phyloP scores from a whole-genome alignment of 1,140 invertebrate genomes.

The Drosophila lowei region DNA sequence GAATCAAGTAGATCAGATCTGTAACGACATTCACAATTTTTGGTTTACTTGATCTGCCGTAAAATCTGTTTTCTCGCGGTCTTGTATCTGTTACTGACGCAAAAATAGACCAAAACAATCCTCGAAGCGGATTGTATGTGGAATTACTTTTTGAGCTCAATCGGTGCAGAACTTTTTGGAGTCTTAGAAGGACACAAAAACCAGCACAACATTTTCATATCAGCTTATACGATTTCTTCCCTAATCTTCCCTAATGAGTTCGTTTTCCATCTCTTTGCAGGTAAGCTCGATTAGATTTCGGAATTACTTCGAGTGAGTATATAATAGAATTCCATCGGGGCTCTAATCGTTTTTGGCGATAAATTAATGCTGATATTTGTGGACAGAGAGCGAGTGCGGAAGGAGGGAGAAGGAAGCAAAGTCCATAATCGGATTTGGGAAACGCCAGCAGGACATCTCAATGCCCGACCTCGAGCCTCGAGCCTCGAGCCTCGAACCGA shows the following conservation, averaged over 20 bases:
- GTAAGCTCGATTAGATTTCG: slow-evolving; percentile 66
- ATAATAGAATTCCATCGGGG: slow-evolving; percentile 8
- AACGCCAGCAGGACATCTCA: slow-evolving; percentile 77
- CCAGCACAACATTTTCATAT: not conserved
- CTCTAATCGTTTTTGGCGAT: slow-evolving; percentile 72
- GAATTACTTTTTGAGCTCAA: too few species aligned
- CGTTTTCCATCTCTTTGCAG: slow-evolving; percentile 44
- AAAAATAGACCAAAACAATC: too few species aligned
- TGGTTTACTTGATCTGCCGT: too few species aligned
- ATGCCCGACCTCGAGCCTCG: slow-evolving; percentile 55
- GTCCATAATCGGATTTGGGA: slow-evolving; percentile 73
- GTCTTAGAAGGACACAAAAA: not conserved
- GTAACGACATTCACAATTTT: too few species aligned
- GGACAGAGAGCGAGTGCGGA: slow-evolving; percentile 24
- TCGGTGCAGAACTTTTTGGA: too few species aligned
- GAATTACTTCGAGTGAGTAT: slow-evolving; percentile 27
- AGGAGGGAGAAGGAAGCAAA: slow-evolving; percentile 45
- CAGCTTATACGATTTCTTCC: not conserved
- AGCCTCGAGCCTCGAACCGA: slow-evolving; percentile 60
- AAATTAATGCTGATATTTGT: slow-evolving; percentile 67
- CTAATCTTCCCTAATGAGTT: slow-evolving; percentile 20
- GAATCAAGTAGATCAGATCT: too few species aligned
- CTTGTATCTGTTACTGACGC: too few species aligned
- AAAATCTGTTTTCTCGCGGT: too few species aligned
- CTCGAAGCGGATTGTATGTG: too few species aligned